Base-by-base conservation (phyloP, 2,888 invertebrate species). In the Operophtera brumata region DNA sequence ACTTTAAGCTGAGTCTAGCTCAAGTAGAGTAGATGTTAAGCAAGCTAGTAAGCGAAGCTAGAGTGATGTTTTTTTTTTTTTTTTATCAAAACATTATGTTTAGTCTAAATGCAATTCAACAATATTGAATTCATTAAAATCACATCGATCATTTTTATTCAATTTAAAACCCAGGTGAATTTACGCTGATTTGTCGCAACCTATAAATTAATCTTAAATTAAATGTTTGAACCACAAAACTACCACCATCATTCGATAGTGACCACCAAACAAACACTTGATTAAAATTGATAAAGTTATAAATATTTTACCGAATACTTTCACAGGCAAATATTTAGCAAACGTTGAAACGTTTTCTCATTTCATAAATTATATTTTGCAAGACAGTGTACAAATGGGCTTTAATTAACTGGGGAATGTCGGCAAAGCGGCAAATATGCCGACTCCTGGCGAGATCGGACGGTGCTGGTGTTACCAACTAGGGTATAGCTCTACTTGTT, bases 371-470 rank as follows among this genome's bases (percentile, higher is more conserved):
- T 81, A 83, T 85, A 84, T 82, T 82, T 81, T 75, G 72, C 76
- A 75, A 84, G 85, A 85, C 84, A 83, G 80, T 83, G 78, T 85
- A 86, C 83, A 86, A 87, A 86, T 86, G 84, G 84, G 79, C 81
- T 86, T 86, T 86, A 88, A 88, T 88, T 88, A 88, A 86, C 85
- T 84, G 77, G 78, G 82, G 85, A 87, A 86, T 86, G 85, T 78
- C 77, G 81, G 78, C 74, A 75, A 82, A 83, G 80, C 78, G 83
- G 84, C 80, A 84, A 85, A 81, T 84, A 86, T 84, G 83, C 81
- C 71, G 65, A 73, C 79, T 80, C 77, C 79, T 78, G 69, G 62
- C 69, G 72, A 51, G 67, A 66, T 70, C 49, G 43, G 49, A 48
- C 54, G 42, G 34, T 34, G 64, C 70, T 66, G 57, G 46, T 57